phyloP scores from a whole-genome alignment of 2,797 vertebrate genomes.

The Oceanodroma leucorhoa region DNA sequence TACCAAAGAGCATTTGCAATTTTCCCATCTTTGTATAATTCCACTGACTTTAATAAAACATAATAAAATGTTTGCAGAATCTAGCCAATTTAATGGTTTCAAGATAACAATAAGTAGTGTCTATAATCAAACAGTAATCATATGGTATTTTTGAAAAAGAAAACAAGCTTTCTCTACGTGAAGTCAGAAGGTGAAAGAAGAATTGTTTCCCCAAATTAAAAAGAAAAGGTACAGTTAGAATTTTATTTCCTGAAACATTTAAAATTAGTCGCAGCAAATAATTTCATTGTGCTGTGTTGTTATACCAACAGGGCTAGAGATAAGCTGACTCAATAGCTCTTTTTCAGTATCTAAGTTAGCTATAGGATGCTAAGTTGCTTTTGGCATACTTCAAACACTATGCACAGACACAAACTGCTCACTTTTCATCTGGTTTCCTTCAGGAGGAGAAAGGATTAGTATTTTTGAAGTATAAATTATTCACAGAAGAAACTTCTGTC shows the following conservation, averaged over 20 bases:
- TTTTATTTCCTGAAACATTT: not conserved
- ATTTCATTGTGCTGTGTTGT: not conserved
- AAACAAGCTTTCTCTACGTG: not conserved
- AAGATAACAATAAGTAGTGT: not conserved
- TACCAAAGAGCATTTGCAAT: not conserved
- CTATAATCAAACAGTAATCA: not conserved
- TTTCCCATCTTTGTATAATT: not conserved
- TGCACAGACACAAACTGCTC: not conserved
- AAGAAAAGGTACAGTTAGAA: not conserved
- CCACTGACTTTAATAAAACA: not conserved
- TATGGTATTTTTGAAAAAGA: not conserved
- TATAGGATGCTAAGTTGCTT: not conserved
- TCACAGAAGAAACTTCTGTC: not conserved
- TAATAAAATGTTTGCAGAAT: not conserved
- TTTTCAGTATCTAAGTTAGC: not conserved
- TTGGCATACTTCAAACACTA: not conserved
- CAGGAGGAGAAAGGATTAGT: not conserved
- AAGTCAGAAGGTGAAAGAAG: not conserved
- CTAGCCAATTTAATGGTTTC: not conserved
- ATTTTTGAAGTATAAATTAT: not conserved
- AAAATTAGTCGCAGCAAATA: not conserved
- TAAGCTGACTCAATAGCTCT: not conserved
- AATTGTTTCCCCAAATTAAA: not conserved
- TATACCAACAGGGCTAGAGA: not conserved
- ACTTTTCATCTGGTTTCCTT: not conserved